These are phyloP conservation scores for Caprella mutica DNA, from an alignment of 2,888 invertebrate genomes.

Conservation along the genomic window DNA sequence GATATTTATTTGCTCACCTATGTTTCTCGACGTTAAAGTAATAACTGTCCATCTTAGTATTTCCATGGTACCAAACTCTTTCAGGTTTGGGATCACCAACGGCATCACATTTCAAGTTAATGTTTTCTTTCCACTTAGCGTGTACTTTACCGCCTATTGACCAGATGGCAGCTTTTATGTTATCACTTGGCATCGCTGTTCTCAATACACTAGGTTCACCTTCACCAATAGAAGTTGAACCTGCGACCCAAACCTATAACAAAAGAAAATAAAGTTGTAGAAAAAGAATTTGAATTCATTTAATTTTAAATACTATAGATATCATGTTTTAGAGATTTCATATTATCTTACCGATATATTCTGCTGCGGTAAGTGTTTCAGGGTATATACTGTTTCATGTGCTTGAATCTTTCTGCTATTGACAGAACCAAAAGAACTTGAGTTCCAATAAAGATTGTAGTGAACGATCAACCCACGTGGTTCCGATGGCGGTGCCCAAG, in stretches of 20 bases:
- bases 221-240: conserved; percentile 11
- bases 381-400: too few relatives aligned
- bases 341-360: too few relatives aligned
- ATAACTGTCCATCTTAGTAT: too few relatives aligned
- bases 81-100: conserved; percentile 7
- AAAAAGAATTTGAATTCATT: neutral
- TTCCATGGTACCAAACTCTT: neutral
- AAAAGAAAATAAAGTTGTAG: neutral
- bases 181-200: neutral
- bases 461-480: conserved; percentile 21
- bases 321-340: too few relatives aligned
- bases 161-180: conserved; percentile 11
- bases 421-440: too few relatives aligned
- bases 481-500: conserved; percentile 20
- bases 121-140: conserved; percentile 12
- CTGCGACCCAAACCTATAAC: conserved; percentile 13
- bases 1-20: too few relatives aligned
- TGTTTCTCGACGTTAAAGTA: too few relatives aligned
- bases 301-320: too few relatives aligned
- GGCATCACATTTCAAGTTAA: neutral
- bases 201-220: conserved; percentile 1
- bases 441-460: conserved; percentile 24
- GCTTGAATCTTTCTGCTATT: too few relatives aligned
- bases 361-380: too few relatives aligned
- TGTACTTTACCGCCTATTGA: conserved; percentile 10